Evolutionary conservation across 2,113 vertebrate genomes (phyloP), one percentile per base, ranked within the genome.

Genomic region (Poeciliopsis prolifica): DNA sequence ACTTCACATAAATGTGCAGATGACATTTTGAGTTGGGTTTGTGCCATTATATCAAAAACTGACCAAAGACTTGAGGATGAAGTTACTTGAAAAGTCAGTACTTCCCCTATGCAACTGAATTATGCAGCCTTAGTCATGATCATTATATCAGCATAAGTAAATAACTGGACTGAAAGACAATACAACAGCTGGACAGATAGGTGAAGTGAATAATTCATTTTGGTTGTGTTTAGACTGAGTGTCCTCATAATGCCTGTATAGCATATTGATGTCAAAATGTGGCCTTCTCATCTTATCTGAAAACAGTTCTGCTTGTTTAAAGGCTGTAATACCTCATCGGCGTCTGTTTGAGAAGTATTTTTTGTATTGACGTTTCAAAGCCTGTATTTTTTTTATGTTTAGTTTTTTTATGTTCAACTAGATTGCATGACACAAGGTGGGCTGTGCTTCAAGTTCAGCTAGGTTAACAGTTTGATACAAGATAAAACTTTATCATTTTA

Each of bases 11-110:
- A 51, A 61, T 77, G 63, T 83, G 67, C 64, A n/a, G 74, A 65
- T 80, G 13, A 75, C 61, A 37, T 61, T 74, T 30, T 15, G 14
- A 48, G 13, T 58, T 70, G 33, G 76, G 84, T 64, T 48, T 80
- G 62, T 88, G 78, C 81, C 68, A 81, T 70, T 77, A 72, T 35
- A 72, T 35, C 44, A 61, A 58, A 48, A 70, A 61, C 30, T 86
- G 77, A 82, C 87, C 87, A 89, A 87, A 88, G 86, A 82, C 54
- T 24, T 63, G 37, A 42, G 31, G 37, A 37, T 24, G 54, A 65
- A 74, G 8, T 3, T 64, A 69, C 64, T 61, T 69, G 11, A 68
- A 44, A 68, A 85, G 77, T 83, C 44, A 86, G 70, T 73, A 77
- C 44, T 77, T 74, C 44, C 54, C 28, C 61, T 81, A 70, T 68